A percentile compares a stretch with the other conserved stretches of the same genome.
Conservation (phyloP, 2,888 invertebrate genomes). For the Andrena chrysosceles region DNA sequence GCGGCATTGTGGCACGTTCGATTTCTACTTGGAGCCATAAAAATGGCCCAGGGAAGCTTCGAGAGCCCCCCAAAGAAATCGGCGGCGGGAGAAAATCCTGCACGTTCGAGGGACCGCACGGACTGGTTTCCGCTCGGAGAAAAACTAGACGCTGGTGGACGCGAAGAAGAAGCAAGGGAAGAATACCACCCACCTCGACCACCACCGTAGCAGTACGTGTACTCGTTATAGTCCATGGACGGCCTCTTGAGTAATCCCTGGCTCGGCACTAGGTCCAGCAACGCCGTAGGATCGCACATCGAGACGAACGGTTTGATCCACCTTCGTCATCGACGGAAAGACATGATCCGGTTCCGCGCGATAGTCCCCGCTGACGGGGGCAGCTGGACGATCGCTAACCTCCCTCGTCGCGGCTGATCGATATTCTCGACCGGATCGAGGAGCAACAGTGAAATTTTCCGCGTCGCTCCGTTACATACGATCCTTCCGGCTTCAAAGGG, state of each 20-base stretch:
- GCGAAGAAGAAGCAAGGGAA: conserved; percentile 38
- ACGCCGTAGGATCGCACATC: conserved; percentile 82
- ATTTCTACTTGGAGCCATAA: conserved; percentile 12
- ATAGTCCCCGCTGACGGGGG: neutral
- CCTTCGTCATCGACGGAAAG: conserved; percentile 60
- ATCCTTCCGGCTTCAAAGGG: conserved; percentile 72
- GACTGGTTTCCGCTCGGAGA: conserved; percentile 49
- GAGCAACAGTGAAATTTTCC: conserved; percentile 11
- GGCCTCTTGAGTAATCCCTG: conserved; percentile 83
- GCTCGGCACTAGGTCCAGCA: conserved; percentile 81
- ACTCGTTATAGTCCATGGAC: conserved; percentile 84
- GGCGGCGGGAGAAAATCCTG: conserved; percentile 46
- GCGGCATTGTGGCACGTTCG: conserved; percentile 36
- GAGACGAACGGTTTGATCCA: conserved; percentile 46
- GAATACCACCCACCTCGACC: conserved; percentile 81
- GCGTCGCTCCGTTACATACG: conserved; percentile 41
- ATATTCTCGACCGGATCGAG: neutral
- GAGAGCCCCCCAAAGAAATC: conserved; percentile 27
- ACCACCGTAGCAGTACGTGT: conserved; percentile 84
- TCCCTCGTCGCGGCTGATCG: no score
- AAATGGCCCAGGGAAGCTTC: conserved; percentile 1
- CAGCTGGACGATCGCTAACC: neutral
- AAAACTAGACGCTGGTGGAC: conserved; percentile 34
- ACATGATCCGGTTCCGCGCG: conserved; percentile 13
- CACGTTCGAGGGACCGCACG: conserved; percentile 45